Base-by-base conservation (phyloP, 2,113 vertebrate genomes). In the Strix uralensis region DNA sequence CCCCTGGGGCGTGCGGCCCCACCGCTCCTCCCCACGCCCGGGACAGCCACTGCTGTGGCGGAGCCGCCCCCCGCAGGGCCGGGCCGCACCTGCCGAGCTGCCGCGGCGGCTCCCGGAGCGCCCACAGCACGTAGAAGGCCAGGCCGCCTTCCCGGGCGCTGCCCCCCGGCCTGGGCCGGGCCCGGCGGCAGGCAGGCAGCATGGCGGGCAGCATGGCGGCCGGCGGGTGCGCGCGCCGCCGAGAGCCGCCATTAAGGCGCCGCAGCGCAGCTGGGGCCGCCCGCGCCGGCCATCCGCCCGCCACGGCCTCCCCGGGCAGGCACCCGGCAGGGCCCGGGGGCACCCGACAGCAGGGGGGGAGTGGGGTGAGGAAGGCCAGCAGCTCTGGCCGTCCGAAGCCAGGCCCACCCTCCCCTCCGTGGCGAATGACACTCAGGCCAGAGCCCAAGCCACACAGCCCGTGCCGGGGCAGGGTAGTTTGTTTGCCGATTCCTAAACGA, bases 111-210 rank as follows among this genome's bases (percentile, higher is more conserved):
- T 99, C 98, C 46, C 85, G 83, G 62, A 99, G 92, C 4, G 97
- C 98, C 98, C 98, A 98, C 3, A 99, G 81, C 3, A 97, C 98
- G 38, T 98, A 99, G 92, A 99, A 99, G 13, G 97, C n/a, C 21
- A 96, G 93, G 51, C 87, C 78, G 67, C 59, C 12, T 20, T 40
- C 46, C n/a, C 6, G 36, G 11, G 26, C 30, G 9, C 9, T 4
- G 7, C n/a, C 21, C 58, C 40, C 21, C 14, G 22, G 17, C 52
- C 42, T 12, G 30, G 17, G 46, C 9, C 49, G 15, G 18, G 5
- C 58, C 17, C 52, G 15, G 19, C 18, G 4, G 30, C 25, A 1
- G 23, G 17, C 17, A 3, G 44, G 38, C 51, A 40, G 38, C 38
- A 38, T 38, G 38, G 38, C 38, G 38, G 38, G 38, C 38, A 77